Base-by-base conservation (phyloP, 2,888 invertebrate species). In the Phragmatobia fuliginosa region DNA sequence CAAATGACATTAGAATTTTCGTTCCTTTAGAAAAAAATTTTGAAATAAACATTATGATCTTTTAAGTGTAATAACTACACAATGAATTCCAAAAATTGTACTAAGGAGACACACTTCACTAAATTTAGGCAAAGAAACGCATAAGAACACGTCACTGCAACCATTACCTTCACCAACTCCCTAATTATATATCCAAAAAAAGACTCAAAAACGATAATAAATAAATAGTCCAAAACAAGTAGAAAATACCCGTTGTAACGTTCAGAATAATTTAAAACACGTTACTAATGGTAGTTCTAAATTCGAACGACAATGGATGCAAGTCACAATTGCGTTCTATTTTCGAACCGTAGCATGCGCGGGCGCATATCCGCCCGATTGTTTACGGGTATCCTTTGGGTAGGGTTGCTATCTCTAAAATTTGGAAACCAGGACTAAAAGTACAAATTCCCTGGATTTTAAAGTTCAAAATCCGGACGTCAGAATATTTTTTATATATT, bases 251-350 rank as follows among this genome's bases (percentile, higher is more conserved):
- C 63, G 18, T 60, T 74, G 64, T 75, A 72, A 72, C 74, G 79
- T 73, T 73, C 67, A 68, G 71, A 80, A 82, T 75, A 76, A 81
- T 82, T 81, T 82, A 78, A 81, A 80, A 78, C 73, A 73, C 71
- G 75, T 73, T 65, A 72, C 84, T 88, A 88, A 88, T 88, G 89
- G 87, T 85, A 73, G 78, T 78, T 87, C 90, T 90, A 90, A 86
- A 88, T 90, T 86, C 88, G 82, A 84, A 89, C 79, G 80, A 83
- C 87, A 85, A 88, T 89, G 85, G 83, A 89, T 86, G 87, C 79
- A 84, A 81, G 84, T 82, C 85, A 79, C 83, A 86, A 83, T 85
- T 86, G 85, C 85, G 83, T 87, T 87, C 90, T 91, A 91, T 91
- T 92, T 88, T 84, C 73, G 83, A 86, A 81, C 79, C 82, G 85